Percentiles rank a stretch among this genome's conserved stretches.
Evolutionary conservation across 2,113 vertebrate species (phyloP).

Genomic region (Halcyon senegalensis): DNA sequence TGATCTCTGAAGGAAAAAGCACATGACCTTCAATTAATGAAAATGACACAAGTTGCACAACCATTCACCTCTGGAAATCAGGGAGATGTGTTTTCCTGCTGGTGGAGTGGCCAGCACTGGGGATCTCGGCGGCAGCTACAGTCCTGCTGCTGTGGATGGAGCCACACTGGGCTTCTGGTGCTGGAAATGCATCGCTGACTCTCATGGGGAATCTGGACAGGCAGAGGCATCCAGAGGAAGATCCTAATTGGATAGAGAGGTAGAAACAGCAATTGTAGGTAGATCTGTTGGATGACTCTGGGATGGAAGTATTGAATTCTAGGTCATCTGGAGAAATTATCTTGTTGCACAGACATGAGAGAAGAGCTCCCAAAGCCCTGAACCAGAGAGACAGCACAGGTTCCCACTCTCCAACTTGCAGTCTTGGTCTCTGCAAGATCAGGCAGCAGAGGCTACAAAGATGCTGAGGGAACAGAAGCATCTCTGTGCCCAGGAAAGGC

Average conservation of each 20-base stretch:
- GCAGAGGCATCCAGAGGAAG: background rate
- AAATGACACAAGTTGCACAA: no score
- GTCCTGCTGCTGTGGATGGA: background rate
- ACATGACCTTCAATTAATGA: no score
- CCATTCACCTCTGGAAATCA: rapidly evolving
- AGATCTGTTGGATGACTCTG: background rate
- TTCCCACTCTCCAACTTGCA: rapidly evolving
- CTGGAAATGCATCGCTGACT: background rate
- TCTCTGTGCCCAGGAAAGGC: no score
- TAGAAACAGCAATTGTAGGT: background rate
- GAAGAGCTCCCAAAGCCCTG: background rate
- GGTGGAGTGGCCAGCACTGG: background rate
- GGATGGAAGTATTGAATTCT: background rate
- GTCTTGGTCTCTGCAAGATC: background rate
- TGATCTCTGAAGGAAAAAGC: no score
- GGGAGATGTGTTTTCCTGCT: background rate
- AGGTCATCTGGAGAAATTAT: background rate
- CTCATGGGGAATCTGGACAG: background rate
- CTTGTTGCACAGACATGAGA: background rate
- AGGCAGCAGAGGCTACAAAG: background rate
- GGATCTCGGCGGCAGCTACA: background rate
- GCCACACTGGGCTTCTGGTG: background rate
- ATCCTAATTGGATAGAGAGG: background rate
- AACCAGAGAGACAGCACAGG: background rate
- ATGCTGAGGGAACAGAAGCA: background rate